Percentiles rank a stretch among this genome's conserved stretches.
phyloP scores from a whole-genome alignment of 1,140 invertebrate genomes.

The Antheraea pernyi region DNA sequence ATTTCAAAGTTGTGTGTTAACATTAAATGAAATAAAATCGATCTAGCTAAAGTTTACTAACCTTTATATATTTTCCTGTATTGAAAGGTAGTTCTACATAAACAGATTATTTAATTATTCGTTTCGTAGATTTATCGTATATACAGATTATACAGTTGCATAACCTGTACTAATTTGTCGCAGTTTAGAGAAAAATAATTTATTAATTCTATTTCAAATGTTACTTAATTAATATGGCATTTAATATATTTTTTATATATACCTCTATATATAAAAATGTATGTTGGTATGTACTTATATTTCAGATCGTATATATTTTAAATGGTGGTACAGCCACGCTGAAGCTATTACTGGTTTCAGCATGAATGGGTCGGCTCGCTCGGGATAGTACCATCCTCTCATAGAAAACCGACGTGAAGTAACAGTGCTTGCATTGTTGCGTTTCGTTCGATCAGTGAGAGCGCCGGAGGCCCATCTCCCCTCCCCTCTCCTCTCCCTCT shows the following conservation, averaged over 20 bases:
- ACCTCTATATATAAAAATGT: background rate
- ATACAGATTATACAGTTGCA: background rate
- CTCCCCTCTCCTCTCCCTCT: too few relatives aligned
- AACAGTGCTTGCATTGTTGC: too few relatives aligned
- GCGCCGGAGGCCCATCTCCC: too few relatives aligned
- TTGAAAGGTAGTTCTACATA: background rate
- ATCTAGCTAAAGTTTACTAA: background rate
- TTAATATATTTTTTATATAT: background rate
- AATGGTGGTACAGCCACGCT: too few relatives aligned
- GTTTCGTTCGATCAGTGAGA: too few relatives aligned
- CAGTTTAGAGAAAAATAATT: background rate
- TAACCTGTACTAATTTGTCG: background rate
- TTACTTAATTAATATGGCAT: background rate
- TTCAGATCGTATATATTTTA: too few relatives aligned
- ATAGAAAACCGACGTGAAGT: too few relatives aligned
- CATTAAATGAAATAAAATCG: background rate
- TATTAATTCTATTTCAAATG: background rate
- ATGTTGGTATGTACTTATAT: too few relatives aligned
- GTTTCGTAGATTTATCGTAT: background rate
- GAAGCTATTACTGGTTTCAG: too few relatives aligned
- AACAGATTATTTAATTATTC: background rate
- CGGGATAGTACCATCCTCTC: too few relatives aligned
- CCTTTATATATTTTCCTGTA: background rate
- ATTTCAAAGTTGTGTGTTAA: slow-evolving; percentile 1
- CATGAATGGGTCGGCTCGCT: too few relatives aligned